These are phyloP conservation scores for Trilocha varians DNA, from an alignment of 2,888 invertebrate genomes.

Conservation along the genomic window DNA sequence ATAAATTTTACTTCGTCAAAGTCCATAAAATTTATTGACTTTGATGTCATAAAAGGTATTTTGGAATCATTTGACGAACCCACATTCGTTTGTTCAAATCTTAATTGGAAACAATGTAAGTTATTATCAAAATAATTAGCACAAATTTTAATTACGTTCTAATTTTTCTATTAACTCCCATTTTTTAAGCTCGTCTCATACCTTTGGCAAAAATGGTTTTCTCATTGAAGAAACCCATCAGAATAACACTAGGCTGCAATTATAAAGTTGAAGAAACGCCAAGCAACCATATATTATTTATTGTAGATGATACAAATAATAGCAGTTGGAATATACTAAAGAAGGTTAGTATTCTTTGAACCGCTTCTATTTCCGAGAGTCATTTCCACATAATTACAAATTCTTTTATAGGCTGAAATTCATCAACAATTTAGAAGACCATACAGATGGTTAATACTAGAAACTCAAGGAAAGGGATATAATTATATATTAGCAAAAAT, in stretches of 20 bases:
- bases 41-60: constrained; percentile 36
- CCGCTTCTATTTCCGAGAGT: background rate
- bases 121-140: too few relatives aligned
- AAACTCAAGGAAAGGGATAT: constrained; percentile 11
- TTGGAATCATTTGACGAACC: constrained; percentile 31
- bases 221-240: too few relatives aligned
- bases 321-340: constrained; percentile 16
- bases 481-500: constrained; percentile 16
- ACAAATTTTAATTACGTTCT: too few relatives aligned
- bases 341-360: constrained; percentile 25
- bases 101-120: constrained; percentile 42
- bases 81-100: constrained; percentile 28
- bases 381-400: background rate
- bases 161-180: too few relatives aligned
- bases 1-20: too few relatives aligned
- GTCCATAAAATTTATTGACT: constrained; percentile 16
- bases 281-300: too few relatives aligned
- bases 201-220: too few relatives aligned
- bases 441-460: constrained; percentile 42
- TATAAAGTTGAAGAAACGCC: too few relatives aligned
- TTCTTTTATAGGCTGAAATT: constrained; percentile 25
- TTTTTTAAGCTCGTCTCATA: too few relatives aligned
- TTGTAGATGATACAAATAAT: constrained; percentile 24
- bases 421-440: constrained; percentile 29
- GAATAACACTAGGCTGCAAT: too few relatives aligned